These are phyloP conservation scores for Cyclophora punctaria DNA, from an alignment of 2,888 invertebrate genomes.

Conservation along the genomic window DNA sequence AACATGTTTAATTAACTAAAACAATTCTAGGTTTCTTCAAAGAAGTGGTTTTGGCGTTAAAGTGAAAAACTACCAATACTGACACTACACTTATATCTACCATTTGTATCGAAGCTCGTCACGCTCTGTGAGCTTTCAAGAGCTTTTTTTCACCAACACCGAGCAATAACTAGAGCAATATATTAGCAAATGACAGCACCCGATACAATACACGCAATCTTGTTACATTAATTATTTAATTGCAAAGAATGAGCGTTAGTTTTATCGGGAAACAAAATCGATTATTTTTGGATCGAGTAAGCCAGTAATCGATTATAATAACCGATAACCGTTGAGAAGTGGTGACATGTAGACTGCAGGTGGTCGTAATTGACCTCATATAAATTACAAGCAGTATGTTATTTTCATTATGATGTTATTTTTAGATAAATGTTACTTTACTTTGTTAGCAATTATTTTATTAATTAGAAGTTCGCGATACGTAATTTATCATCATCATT, in stretches of 20 bases:
- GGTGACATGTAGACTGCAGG: conserved; percentile 23
- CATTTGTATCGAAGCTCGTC: neutral
- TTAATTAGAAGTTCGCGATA: too few relatives aligned
- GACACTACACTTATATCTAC: too few relatives aligned
- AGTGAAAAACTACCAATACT: neutral
- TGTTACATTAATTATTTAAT: conserved; percentile 21
- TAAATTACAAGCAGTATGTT: conserved; percentile 8
- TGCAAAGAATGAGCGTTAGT: conserved; percentile 14
- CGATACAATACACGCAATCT: conserved; percentile 15
- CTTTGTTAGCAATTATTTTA: too few relatives aligned
- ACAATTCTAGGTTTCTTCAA: too few relatives aligned
- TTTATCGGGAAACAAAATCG: too few relatives aligned
- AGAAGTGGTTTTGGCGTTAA: neutral
- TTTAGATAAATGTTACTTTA: conserved; percentile 1
- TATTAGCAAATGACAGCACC: conserved; percentile 9
- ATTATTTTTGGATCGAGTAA: conserved; percentile 12
- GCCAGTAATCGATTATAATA: conserved; percentile 31
- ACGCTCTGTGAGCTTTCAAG: conserved; percentile 5
- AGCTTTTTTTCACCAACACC: conserved; percentile 4
- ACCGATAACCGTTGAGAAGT: conserved; percentile 21
- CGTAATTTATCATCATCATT: too few relatives aligned
- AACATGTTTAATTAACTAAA: too few relatives aligned
- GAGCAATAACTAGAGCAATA: conserved; percentile 12
- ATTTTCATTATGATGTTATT: neutral
- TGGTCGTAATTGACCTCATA: conserved; percentile 24